Base-by-base conservation (phyloP, 2,797 vertebrate species). In the Coluber constrictor region DNA sequence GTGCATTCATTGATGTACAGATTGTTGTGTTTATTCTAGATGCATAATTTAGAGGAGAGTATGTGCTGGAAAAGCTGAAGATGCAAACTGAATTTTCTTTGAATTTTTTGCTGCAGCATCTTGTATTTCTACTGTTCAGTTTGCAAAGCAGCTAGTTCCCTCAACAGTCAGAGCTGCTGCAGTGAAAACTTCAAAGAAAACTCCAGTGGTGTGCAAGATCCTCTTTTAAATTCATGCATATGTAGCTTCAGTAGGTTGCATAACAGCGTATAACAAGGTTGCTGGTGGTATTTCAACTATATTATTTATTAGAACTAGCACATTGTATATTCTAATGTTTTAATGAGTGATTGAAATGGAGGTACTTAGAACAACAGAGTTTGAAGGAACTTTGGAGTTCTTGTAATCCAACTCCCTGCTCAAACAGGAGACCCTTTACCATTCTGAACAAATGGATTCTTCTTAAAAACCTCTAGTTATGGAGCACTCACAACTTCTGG, bases 131-230 rank as follows among this genome's bases (percentile, higher is more conserved):
- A 20, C n/a, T 63, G 23, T 83, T 92, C 74, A 29, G 25, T 63
- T 86, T 90, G 47, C 74, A 86, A 90, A 92, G 61, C 92, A 92
- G 47, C 70, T 63, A 89, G 27, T n/a, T 61, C 27, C 57, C 61
- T 90, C 57, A 54, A 29, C n/a, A 37, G n/a, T 18, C 27, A 59
- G 57, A 92, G 29, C 47, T 89, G 70, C 70, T 86, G 29, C 29
- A 32, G 5, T 55, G 70, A 89, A 54, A 89, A 37, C 70, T 89
- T 89, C 88, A 83, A 89, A 92, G 87, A 86, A 43, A 16, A 43
- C 25, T 92, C 32, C 23, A 32, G 29, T 29, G 51, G 91, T 88
- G 54, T 70, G 8, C 51, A 92, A 43, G n/a, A 23, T 66, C 13
- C 27, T 54, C 59, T n/a, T 54, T 86, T 32, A 87, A 32, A 54